phyloP scores from a whole-genome alignment of 2,888 invertebrate species.

The Leptopilina drosophilae region DNA sequence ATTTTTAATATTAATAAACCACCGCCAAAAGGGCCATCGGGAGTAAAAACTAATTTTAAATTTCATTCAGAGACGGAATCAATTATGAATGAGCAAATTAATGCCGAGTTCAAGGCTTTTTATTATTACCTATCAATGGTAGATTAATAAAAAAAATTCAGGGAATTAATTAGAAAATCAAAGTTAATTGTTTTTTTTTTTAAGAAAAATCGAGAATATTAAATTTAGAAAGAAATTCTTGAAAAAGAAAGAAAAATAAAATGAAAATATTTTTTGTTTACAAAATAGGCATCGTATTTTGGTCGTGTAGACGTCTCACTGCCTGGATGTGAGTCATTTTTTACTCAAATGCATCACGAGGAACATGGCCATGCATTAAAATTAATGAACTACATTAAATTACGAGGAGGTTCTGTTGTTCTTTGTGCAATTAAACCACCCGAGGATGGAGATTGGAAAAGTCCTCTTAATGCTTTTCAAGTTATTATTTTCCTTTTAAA shows the following conservation, averaged over 20 bases:
- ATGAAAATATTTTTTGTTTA: background rate
- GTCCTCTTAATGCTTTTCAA: slow-evolving; percentile 75
- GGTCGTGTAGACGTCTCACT: slow-evolving; percentile 77
- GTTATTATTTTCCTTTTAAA: slow-evolving; percentile 56
- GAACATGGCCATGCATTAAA: slow-evolving; percentile 77
- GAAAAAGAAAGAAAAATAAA: background rate
- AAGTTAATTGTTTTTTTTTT: slow-evolving; percentile 25
- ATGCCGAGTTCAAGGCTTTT: slow-evolving; percentile 80
- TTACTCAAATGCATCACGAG: slow-evolving; percentile 78
- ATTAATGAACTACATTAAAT: slow-evolving; percentile 77
- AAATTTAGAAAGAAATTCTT: background rate
- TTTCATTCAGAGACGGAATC: slow-evolving; percentile 78
- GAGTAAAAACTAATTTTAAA: slow-evolving; percentile 60
- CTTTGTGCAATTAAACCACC: slow-evolving; percentile 70
- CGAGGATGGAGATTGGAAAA: slow-evolving; percentile 73
- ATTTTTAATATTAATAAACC: background rate
- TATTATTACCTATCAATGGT: slow-evolving; percentile 82
- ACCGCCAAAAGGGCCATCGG: slow-evolving; percentile 63
- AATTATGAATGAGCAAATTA: slow-evolving; percentile 79
- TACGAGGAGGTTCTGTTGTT: slow-evolving; percentile 77
- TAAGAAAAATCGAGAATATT: background rate
- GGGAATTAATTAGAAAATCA: background rate
- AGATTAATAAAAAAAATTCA: slow-evolving; percentile 53
- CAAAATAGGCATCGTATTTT: slow-evolving; percentile 73
- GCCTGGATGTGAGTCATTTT: slow-evolving; percentile 75